These are phyloP conservation scores for Cryptus armator DNA, from an alignment of 2,888 invertebrate species.

Conservation along the genomic window DNA sequence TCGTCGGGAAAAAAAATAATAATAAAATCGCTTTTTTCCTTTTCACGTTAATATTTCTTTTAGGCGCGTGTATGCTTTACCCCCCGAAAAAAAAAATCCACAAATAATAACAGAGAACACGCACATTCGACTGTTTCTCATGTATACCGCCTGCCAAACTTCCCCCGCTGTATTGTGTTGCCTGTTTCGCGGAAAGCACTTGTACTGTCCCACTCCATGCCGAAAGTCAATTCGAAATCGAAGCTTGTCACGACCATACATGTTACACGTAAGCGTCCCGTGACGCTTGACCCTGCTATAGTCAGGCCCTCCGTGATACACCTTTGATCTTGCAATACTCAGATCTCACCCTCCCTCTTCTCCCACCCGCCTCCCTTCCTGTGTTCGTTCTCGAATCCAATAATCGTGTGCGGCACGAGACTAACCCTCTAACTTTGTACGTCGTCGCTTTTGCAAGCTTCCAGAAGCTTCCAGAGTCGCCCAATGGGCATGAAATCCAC, in stretches of 20 bases:
- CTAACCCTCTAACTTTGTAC: constrained; percentile 15
- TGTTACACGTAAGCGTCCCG: constrained; percentile 37
- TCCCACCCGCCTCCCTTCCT: constrained; percentile 1
- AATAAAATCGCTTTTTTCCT: not conserved
- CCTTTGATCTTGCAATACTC: constrained; percentile 60
- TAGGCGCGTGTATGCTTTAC: too few relatives aligned
- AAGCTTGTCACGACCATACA: constrained; percentile 46
- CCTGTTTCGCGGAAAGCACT: constrained; percentile 35
- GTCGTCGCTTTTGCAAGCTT: constrained; percentile 48
- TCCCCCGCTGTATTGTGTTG: not conserved
- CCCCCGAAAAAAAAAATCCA: not conserved
- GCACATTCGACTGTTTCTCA: constrained; percentile 4
- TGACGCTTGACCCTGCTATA: constrained; percentile 39
- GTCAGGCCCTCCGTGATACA: constrained; percentile 9
- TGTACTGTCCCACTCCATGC: constrained; percentile 14
- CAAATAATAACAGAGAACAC: constrained; percentile 26
- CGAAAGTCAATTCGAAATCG: constrained; percentile 54
- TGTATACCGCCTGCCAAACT: not conserved
- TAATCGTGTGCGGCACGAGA: constrained; percentile 47
- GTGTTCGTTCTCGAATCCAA: constrained; percentile 43
- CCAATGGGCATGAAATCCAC: constrained; percentile 62
- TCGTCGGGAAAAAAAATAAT: too few relatives aligned
- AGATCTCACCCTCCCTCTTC: constrained; percentile 21
- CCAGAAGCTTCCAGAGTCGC: constrained; percentile 40
- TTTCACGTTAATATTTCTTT: too few relatives aligned